Percentiles rank a stretch among this genome's conserved stretches.
Evolutionary conservation across 2,113 vertebrate genomes (phyloP).

Genomic region (Noturus placidus): DNA sequence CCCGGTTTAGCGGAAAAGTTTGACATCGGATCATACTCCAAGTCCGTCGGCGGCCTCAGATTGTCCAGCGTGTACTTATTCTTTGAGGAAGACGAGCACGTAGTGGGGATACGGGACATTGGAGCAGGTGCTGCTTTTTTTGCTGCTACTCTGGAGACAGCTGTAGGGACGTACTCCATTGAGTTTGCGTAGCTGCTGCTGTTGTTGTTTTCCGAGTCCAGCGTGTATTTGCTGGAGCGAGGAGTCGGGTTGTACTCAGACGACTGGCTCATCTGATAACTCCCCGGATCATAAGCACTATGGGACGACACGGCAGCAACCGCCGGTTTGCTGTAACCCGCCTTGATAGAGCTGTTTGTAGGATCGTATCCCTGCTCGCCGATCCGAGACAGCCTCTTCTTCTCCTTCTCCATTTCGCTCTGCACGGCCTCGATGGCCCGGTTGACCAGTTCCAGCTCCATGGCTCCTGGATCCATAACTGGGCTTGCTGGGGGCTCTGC

Average conservation of each 20-base stretch:
- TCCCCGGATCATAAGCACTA: conserved; percentile 78
- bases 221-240: conserved; percentile 85
- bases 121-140: conserved; percentile 61
- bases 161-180: conserved; percentile 89
- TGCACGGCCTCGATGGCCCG: conserved; percentile 90
- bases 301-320: conserved; percentile 44
- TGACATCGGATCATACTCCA: conserved; percentile 94
- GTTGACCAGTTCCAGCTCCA: conserved; percentile 91
- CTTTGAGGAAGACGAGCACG: conserved; percentile 65
- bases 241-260: conserved; percentile 86
- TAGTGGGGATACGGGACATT: conserved; percentile 48
- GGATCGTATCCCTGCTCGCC: conserved; percentile 76
- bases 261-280: conserved; percentile 71
- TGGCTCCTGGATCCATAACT: conserved; percentile 70
- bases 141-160: conserved; percentile 66
- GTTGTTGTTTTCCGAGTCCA: conserved; percentile 70
- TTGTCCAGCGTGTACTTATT: conserved; percentile 90
- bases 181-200: conserved; percentile 66
- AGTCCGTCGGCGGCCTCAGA: conserved; percentile 85
- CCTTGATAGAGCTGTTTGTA: conserved; percentile 44
- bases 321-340: conserved; percentile 43
- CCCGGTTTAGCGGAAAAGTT: conserved; percentile 88
- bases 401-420: conserved; percentile 87
- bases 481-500: conserved; percentile 66
- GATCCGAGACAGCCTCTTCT: conserved; percentile 82